phyloP scores from a whole-genome alignment of 2,888 invertebrate species.

The Teinopalpus imperialis region DNA sequence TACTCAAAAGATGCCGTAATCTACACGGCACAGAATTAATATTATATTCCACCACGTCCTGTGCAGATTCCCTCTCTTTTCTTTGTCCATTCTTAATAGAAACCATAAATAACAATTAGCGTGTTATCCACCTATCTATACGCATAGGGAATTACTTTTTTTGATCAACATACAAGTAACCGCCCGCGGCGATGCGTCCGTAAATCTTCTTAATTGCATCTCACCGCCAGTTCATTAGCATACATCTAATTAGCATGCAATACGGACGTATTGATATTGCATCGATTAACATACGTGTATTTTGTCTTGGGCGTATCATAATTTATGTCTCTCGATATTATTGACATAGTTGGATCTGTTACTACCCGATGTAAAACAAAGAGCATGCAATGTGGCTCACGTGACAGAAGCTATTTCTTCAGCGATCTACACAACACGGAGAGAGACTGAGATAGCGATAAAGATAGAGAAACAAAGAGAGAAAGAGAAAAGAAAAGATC shows the following conservation, averaged over 20 bases:
- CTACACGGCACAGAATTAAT: no score
- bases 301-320: constrained; percentile 9
- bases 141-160: background rate
- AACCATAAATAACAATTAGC: constrained; percentile 22
- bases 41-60: no score
- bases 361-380: no score
- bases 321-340: background rate
- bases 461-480: no score
- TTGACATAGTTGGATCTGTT: no score
- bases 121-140: background rate
- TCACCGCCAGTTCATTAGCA: constrained; percentile 18
- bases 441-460: no score
- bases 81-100: background rate
- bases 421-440: no score
- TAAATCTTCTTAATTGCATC: constrained; percentile 22
- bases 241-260: constrained; percentile 22
- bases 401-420: no score
- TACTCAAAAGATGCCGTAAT: no score
- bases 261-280: constrained; percentile 18
- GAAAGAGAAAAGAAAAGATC: no score
- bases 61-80: no score
- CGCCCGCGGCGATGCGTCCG: constrained; percentile 22
- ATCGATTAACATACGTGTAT: constrained; percentile 15
- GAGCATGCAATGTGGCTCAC: no score
- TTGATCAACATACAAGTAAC: constrained; percentile 10